Evolutionary conservation across 1,140 invertebrate species (phyloP), one percentile per base, ranked within the genome.

Genomic region (Plutomurus gul): DNA sequence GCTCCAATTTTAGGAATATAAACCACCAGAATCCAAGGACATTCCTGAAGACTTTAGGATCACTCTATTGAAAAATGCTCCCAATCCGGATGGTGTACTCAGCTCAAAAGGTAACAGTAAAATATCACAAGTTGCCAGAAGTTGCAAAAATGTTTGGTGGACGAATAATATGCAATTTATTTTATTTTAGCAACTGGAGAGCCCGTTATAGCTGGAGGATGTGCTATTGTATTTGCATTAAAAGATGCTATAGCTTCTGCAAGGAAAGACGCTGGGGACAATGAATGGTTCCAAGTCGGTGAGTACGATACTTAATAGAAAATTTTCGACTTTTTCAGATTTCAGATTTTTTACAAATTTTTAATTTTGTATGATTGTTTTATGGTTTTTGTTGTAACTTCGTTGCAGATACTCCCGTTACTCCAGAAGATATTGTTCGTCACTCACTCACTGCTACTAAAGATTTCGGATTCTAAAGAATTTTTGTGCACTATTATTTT

Each of bases 171-270:
- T n/a, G n/a, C n/a, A n/a, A n/a, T n/a, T n/a, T n/a, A n/a, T n/a
- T n/a, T n/a, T n/a, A 74, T 75, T n/a, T 25, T 33, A 88, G 93
- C 92, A 22, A 91, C 91, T 82, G 93, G 92, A n/a, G 94, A 95
- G 85, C 93, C 94, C 2, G 91, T 94, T 10, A 85, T 94, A 25
- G 92, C 92, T 84, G 86, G 93, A 86, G 88, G 89, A 27, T 87
- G 88, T 60, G 86, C 87, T 3, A 88, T 93, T 30, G 89, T 92
- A 49, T 89, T 93, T 82, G 94, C 93, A 20, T 88, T 94, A 60
- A 88, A 91, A 79, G 87, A 92, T 70, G 93, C 94, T 0, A 87
- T 95, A 33, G 87, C 88, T 81, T 89, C 92, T 2, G 90, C 91
- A 5, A 87, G 91, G 81, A 84, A 85, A 75, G 91, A 92, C 84